These are phyloP conservation scores for Eucera pruinosa DNA, from an alignment of 2,888 invertebrate genomes.

Conservation along the genomic window DNA sequence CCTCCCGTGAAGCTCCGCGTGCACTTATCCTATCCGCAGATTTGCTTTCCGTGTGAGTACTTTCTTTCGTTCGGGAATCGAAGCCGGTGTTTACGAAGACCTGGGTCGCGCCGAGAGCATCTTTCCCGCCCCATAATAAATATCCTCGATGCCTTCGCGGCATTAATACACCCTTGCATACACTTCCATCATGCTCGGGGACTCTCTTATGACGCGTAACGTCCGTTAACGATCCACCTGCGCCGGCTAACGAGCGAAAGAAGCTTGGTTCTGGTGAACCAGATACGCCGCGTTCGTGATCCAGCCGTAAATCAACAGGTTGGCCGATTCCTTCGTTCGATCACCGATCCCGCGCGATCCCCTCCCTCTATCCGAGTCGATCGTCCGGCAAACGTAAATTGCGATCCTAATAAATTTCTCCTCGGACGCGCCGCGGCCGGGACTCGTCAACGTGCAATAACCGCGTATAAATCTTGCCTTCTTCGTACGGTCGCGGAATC, in stretches of 20 bases:
- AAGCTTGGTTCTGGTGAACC: conserved; percentile 48
- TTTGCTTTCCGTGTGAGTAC: too few species aligned
- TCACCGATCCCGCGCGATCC: neutral
- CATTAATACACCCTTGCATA: conserved; percentile 14
- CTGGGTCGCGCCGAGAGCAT: neutral
- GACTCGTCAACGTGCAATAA: conserved; percentile 4
- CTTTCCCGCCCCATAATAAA: conserved; percentile 38
- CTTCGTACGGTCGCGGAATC: neutral
- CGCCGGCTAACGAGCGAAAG: conserved; percentile 44
- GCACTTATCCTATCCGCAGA: too few species aligned
- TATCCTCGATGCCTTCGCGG: conserved; percentile 13
- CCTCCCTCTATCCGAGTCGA: conserved; percentile 11
- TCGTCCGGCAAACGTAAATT: conserved; percentile 15
- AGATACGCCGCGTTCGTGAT: conserved; percentile 40
- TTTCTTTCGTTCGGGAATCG: too few species aligned
- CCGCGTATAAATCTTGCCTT: conserved; percentile 6
- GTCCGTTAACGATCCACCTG: conserved; percentile 51
- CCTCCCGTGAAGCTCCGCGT: neutral
- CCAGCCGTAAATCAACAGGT: conserved; percentile 53
- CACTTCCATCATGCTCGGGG: neutral
- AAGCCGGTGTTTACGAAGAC: too few species aligned
- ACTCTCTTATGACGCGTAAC: conserved; percentile 27
- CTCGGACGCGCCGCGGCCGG: neutral
- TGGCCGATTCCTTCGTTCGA: conserved; percentile 12
- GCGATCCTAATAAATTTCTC: conserved; percentile 23